Evolutionary conservation across 2,888 invertebrate genomes (phyloP).

Genomic region (Ceriagrion tenellum): DNA sequence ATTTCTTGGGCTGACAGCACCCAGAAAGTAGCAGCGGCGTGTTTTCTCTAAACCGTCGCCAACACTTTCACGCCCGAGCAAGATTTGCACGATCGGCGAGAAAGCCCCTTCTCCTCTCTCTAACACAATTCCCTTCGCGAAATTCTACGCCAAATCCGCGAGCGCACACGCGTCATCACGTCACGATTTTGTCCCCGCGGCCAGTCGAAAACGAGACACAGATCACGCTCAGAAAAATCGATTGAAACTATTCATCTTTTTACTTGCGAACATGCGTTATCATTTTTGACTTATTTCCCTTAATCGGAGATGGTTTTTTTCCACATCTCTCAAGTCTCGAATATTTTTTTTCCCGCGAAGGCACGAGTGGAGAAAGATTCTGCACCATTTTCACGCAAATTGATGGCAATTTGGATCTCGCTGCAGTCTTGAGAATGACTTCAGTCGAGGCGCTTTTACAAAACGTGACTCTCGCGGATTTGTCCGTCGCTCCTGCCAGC

Average conservation of each 20-base stretch:
- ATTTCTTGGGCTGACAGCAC: neutral
- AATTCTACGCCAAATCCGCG: neutral
- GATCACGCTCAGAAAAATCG: too few relatives aligned
- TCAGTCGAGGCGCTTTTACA: neutral
- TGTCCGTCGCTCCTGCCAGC: too few relatives aligned
- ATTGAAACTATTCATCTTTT: too few relatives aligned
- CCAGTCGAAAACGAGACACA: neutral
- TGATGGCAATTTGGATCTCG: neutral
- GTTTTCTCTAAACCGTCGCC: conserved; percentile 27
- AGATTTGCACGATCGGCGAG: conserved; percentile 4
- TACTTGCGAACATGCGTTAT: too few relatives aligned
- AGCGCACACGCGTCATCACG: neutral
- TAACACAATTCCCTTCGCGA: neutral
- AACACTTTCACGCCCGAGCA: conserved; percentile 24
- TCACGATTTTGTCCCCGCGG: neutral
- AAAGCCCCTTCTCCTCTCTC: neutral
- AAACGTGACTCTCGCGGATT: neutral
- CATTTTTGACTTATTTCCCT: too few relatives aligned
- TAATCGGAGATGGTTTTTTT: too few relatives aligned
- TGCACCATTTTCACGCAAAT: neutral
- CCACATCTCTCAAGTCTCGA: too few relatives aligned
- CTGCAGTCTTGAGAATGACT: neutral
- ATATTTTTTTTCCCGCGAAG: too few relatives aligned
- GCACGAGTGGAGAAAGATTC: neutral
- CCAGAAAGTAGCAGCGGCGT: neutral